Conservation (phyloP, 2,113 vertebrate genomes). For the Panthera tigris region DNA sequence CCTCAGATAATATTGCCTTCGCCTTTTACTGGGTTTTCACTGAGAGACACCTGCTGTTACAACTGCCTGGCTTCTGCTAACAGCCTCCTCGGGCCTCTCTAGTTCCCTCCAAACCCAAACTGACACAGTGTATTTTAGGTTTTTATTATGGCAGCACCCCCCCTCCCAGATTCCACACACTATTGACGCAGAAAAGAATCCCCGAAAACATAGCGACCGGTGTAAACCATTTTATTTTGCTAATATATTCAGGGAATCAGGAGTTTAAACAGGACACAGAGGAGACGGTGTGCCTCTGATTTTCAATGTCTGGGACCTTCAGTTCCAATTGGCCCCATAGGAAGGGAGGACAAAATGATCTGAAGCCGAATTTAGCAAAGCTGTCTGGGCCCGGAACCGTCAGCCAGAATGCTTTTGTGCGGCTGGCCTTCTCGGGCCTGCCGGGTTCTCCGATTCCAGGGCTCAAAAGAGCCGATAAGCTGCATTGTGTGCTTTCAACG, state of each 20-base stretch:
- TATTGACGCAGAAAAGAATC: too few relatives aligned
- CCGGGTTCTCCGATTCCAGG: not conserved
- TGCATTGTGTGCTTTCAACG: accelerated
- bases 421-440: not conserved
- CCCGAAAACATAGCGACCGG: too few relatives aligned
- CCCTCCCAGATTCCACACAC: not conserved
- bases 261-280: not conserved
- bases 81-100: not conserved
- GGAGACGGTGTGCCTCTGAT: not conserved
- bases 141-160: accelerated
- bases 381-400: accelerated
- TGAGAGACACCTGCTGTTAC: too few relatives aligned
- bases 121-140: accelerated
- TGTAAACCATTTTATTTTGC: not conserved
- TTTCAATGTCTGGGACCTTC: not conserved
- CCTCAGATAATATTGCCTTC: not conserved
- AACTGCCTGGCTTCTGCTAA: not conserved
- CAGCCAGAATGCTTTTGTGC: accelerated
- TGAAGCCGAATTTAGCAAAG: not conserved
- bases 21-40: not conserved
- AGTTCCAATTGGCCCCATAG: not conserved
- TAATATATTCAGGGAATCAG: not conserved
- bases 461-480: not conserved
- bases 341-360: too few relatives aligned
- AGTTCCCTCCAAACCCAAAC: too few relatives aligned